A percentile compares a stretch with the other conserved stretches of the same genome.
These are phyloP conservation scores for Rugalucina vietnamica DNA, from an alignment of 2,888 invertebrate genomes.

Conservation along the genomic window DNA sequence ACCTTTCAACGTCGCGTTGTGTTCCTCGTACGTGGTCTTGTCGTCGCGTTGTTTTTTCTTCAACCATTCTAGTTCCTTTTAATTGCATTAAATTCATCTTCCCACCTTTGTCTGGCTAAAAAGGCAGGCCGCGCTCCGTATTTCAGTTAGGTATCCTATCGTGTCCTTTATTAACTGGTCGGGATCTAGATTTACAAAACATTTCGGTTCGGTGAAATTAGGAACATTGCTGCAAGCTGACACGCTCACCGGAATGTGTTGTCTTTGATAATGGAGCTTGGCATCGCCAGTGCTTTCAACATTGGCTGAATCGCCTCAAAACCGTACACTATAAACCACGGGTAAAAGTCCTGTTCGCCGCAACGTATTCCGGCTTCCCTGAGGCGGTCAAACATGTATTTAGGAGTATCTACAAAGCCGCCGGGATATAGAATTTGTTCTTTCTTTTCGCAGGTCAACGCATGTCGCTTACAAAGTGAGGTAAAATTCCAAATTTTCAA, in stretches of 20 bases:
- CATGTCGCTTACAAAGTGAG: background rate
- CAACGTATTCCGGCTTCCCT: background rate
- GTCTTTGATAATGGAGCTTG: background rate
- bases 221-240: background rate
- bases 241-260: background rate
- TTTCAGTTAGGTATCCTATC: background rate
- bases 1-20: too few species aligned
- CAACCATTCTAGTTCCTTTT: too few species aligned
- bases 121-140: too few species aligned
- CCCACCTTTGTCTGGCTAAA: too few species aligned
- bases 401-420: constrained; percentile 43
- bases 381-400: background rate
- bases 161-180: background rate
- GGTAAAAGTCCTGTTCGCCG: background rate
- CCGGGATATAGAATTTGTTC: constrained; percentile 29
- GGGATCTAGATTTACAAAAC: background rate
- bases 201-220: too few species aligned
- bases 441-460: background rate
- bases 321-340: background rate
- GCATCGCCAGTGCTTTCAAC: background rate
- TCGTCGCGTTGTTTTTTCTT: background rate
- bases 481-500: background rate
- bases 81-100: background rate
- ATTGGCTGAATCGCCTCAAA: background rate
- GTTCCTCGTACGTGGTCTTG: background rate